Conservation (phyloP, 2,888 invertebrate species). For the Liodrosophila aerea region DNA sequence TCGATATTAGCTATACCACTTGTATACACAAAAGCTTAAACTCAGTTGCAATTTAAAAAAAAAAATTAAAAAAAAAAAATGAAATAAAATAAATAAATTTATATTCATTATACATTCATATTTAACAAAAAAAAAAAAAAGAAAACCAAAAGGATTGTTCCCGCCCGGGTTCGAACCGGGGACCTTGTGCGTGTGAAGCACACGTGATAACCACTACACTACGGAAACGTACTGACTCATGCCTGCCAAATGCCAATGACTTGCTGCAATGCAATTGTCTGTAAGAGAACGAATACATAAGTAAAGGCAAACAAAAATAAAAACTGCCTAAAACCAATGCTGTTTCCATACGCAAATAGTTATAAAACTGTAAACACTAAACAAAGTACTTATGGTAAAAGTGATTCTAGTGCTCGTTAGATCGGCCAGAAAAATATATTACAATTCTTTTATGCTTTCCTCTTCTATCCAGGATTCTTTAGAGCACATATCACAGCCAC, state of each 20-base stretch:
- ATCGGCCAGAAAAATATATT: slow-evolving; percentile 44
- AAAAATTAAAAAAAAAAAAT: neutral
- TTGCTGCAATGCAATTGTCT: neutral
- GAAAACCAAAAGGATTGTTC: slow-evolving; percentile 54
- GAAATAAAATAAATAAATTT: neutral
- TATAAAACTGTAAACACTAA: too few relatives aligned
- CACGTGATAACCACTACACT: slow-evolving; percentile 82
- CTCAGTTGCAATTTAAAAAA: too few relatives aligned
- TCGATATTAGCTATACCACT: too few relatives aligned
- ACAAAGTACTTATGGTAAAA: too few relatives aligned
- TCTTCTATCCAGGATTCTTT: slow-evolving; percentile 4
- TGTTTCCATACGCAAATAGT: too few relatives aligned
- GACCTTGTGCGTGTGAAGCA: slow-evolving; percentile 82
- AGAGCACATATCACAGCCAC: slow-evolving; percentile 31
- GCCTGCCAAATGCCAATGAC: accelerated
- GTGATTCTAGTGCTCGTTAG: slow-evolving; percentile 3
- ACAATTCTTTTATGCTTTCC: slow-evolving; percentile 33
- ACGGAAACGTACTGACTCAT: slow-evolving; percentile 66
- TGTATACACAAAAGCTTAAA: neutral
- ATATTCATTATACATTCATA: too few relatives aligned
- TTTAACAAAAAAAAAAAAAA: slow-evolving; percentile 13
- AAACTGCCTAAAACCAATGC: too few relatives aligned
- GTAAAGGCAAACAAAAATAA: too few relatives aligned
- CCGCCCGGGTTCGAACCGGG: slow-evolving; percentile 82
- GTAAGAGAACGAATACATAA: too few relatives aligned